These are phyloP conservation scores for Dreissena polymorpha DNA, from an alignment of 1,140 invertebrate genomes.

Conservation along the genomic window DNA sequence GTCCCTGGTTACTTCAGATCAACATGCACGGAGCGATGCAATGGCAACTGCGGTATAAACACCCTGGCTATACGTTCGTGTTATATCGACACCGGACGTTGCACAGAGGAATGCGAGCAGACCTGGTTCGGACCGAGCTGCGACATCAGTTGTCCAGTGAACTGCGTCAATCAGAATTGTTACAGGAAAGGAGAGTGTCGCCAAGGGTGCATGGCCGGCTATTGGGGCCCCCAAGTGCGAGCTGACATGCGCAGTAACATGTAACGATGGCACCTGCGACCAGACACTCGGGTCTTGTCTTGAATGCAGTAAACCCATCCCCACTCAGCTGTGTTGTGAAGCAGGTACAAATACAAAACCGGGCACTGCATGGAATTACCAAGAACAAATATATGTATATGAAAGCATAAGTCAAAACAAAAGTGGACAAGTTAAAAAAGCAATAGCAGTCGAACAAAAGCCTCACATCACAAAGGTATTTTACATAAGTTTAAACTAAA, in stretches of 20 bases:
- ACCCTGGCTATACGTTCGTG: neutral
- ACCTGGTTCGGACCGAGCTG: slow-evolving; percentile 26
- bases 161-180: neutral
- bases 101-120: slow-evolving; percentile 6
- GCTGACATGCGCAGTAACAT: too few relatives aligned
- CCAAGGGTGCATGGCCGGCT: slow-evolving; percentile 13
- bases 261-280: too few relatives aligned
- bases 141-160: neutral
- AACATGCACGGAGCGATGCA: too few relatives aligned
- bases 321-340: slow-evolving; percentile 11
- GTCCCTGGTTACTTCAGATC: too few relatives aligned
- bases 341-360: slow-evolving; percentile 29
- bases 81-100: neutral
- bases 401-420: too few relatives aligned
- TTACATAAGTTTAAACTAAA: too few relatives aligned
- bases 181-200: slow-evolving; percentile 17
- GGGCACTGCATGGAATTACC: too few relatives aligned
- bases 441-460: too few relatives aligned
- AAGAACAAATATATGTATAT: too few relatives aligned
- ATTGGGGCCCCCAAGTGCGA: slow-evolving; percentile 30
- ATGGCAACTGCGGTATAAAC: neutral
- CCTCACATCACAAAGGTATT: too few relatives aligned
- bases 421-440: too few relatives aligned
- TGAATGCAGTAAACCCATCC: slow-evolving; percentile 9
- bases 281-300: slow-evolving; percentile 2